Base-by-base conservation (phyloP, 2,888 invertebrate genomes). In the Tenthredo scrophulariae region DNA sequence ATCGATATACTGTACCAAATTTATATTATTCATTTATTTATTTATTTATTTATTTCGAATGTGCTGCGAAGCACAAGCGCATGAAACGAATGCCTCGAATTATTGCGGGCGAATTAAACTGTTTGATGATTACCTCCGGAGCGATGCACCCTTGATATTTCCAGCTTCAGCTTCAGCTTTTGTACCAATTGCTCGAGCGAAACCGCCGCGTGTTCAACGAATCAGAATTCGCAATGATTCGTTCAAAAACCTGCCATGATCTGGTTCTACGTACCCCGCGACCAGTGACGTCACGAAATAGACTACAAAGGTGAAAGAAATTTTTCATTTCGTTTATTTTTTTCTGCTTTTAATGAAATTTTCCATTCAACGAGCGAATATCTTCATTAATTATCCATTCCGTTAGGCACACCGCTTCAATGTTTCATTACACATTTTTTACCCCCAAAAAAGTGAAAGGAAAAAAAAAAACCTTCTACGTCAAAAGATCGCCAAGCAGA, bases 41-140 rank as follows among this genome's bases (percentile, higher is more conserved):
- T 37, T 37, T 58, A 58, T 79, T 79, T 58, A 50, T 50, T 75
- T 46, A 46, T 75, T 58, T 15, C 5, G 37, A 62, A 80, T 80
- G 80, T 80, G 80, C 80, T 37, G 40, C 62, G 62, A 40, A 62
- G 67, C 83, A 50, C n/a, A 18, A 46, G 33, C 70, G 83, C 83
- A 65, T 65, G 83, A 67, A 67, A 83, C 80, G 80, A 83, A 83
- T 83, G 65, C 83, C 83, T 43, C 46, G 37, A 83, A 83, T 83
- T 83, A 83, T 83, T 83, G 83, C 83, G 83, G 83, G 83, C 83
- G 70, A 83, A 83, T 83, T 83, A 83, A 83, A 83, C 83, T 33
- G 83, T 65, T 70, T 83, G 83, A 83, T 83, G 83, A 83, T 83
- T 83, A 83, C 40, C 77, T 46, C 26, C 83, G 83, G 83, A 43